Evolutionary conservation across 2,888 invertebrate genomes (phyloP).

Genomic region (Polyploca ridens): DNA sequence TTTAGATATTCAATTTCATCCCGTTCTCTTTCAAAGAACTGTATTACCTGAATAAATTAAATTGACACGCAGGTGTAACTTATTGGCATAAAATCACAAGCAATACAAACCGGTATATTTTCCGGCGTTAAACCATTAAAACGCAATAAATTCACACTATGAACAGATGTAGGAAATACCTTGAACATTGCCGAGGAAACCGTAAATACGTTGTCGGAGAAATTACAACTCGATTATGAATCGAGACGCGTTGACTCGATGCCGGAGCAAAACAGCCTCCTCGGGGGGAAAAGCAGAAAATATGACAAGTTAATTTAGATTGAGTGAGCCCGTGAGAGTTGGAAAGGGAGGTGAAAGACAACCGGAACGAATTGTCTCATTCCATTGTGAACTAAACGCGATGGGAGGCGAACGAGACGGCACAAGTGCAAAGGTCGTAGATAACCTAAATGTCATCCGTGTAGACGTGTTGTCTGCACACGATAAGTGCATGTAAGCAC

Average conservation of each 20-base stretch:
- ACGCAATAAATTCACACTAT: conserved; percentile 58
- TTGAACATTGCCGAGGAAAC: conserved; percentile 41
- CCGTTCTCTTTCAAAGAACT: conserved; percentile 24
- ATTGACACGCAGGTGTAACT: conserved; percentile 34
- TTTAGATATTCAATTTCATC: conserved; percentile 1
- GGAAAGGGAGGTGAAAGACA: conserved; percentile 66
- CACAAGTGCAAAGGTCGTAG: conserved; percentile 56
- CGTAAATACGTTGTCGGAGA: conserved; percentile 53
- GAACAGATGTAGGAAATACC: conserved; percentile 46
- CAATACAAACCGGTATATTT: conserved; percentile 57
- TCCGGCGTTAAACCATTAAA: conserved; percentile 62
- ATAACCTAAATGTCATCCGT: conserved; percentile 51
- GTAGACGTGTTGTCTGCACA: conserved; percentile 41
- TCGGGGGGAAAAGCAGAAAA: conserved; percentile 65
- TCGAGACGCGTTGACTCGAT: conserved; percentile 35
- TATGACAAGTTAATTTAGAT: conserved; percentile 78
- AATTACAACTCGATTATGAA: conserved; percentile 61
- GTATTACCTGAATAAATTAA: conserved; percentile 29
- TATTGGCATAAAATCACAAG: conserved; percentile 58
- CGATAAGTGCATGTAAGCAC: conserved; percentile 40
- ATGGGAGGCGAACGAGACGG: conserved; percentile 47
- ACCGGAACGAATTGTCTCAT: conserved; percentile 68
- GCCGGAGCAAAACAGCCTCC: conserved; percentile 51
- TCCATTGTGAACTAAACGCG: conserved; percentile 53
- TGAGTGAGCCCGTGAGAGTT: conserved; percentile 65